Conservation (phyloP, 1,140 invertebrate genomes). For the Dreissena rostriformis region DNA sequence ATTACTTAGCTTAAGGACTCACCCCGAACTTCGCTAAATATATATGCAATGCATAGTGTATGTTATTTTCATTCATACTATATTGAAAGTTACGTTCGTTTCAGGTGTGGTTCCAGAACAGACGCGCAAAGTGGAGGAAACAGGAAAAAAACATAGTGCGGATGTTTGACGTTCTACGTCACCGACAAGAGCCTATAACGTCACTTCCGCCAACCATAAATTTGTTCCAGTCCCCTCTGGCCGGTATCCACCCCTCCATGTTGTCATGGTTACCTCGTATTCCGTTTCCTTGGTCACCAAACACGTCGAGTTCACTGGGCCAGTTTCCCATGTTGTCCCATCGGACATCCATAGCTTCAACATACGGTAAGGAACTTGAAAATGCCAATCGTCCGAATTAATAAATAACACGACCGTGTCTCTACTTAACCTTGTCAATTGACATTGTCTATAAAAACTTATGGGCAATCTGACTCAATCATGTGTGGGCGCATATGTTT, state of each 20-base stretch:
- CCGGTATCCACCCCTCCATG: slow-evolving; percentile 20
- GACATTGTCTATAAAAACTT: not conserved
- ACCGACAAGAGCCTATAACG: slow-evolving; percentile 25
- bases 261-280: slow-evolving; percentile 40
- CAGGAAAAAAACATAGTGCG: slow-evolving; percentile 52
- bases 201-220: slow-evolving; percentile 22
- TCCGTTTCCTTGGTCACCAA: slow-evolving; percentile 43
- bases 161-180: slow-evolving; percentile 50
- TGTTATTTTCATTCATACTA: too few species aligned
- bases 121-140: slow-evolving; percentile 51
- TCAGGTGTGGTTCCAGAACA: slow-evolving; percentile 51
- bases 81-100: not conserved
- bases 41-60: too few species aligned
- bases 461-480: too few species aligned
- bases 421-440: not conserved
- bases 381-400: not conserved
- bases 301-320: slow-evolving; percentile 1
- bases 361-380: slow-evolving; percentile 8
- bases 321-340: not conserved
- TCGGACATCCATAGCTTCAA: slow-evolving; percentile 2
- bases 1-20: too few species aligned
- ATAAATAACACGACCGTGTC: not conserved
- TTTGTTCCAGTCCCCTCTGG: slow-evolving; percentile 16
- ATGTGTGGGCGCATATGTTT: too few species aligned
- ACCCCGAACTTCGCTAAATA: too few species aligned